Percentiles rank a stretch among this genome's conserved stretches.
Evolutionary conservation across 1,140 invertebrate genomes (phyloP).

Genomic region (Chymomyza costata): DNA sequence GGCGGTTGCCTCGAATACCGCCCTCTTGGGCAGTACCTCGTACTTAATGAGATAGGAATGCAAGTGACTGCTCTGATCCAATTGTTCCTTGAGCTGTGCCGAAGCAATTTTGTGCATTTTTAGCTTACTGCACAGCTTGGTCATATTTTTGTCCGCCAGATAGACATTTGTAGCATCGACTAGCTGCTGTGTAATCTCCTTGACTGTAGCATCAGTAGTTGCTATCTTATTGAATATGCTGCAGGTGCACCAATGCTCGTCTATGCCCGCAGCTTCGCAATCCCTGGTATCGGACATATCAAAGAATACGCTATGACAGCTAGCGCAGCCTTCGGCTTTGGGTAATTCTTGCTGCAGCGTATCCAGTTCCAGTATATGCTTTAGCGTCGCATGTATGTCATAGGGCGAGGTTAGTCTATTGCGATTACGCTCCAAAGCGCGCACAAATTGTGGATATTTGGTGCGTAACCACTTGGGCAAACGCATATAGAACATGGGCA

Average conservation of each 20-base stretch:
- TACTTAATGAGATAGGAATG: slow-evolving; percentile 20
- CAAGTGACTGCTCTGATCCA: not conserved
- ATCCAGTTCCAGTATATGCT: slow-evolving; percentile 73
- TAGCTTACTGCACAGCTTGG: slow-evolving; percentile 21
- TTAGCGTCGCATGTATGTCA: slow-evolving; percentile 84
- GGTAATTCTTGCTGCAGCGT: slow-evolving; percentile 38
- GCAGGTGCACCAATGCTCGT: slow-evolving; percentile 87
- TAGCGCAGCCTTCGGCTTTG: slow-evolving; percentile 75
- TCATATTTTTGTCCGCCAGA: slow-evolving; percentile 25
- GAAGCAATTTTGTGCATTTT: slow-evolving; percentile 17
- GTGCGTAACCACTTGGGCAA: slow-evolving; percentile 84
- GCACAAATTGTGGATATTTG: slow-evolving; percentile 79
- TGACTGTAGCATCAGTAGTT: slow-evolving; percentile 42
- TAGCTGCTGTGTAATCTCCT: slow-evolving; percentile 75
- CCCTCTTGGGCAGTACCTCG: slow-evolving; percentile 58
- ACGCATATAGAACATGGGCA: slow-evolving; percentile 88
- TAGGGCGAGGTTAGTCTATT: slow-evolving; percentile 86
- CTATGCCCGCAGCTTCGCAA: slow-evolving; percentile 83
- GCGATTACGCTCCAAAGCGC: slow-evolving; percentile 83
- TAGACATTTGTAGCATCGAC: slow-evolving; percentile 75
- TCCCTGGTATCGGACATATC: slow-evolving; percentile 80
- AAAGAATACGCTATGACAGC: slow-evolving; percentile 82
- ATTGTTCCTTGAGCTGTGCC: not conserved
- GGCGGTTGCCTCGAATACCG: slow-evolving; percentile 79
- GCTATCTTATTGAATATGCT: slow-evolving; percentile 75